phyloP scores from a whole-genome alignment of 1,140 invertebrate genomes.

The Anthonomus grandis region DNA sequence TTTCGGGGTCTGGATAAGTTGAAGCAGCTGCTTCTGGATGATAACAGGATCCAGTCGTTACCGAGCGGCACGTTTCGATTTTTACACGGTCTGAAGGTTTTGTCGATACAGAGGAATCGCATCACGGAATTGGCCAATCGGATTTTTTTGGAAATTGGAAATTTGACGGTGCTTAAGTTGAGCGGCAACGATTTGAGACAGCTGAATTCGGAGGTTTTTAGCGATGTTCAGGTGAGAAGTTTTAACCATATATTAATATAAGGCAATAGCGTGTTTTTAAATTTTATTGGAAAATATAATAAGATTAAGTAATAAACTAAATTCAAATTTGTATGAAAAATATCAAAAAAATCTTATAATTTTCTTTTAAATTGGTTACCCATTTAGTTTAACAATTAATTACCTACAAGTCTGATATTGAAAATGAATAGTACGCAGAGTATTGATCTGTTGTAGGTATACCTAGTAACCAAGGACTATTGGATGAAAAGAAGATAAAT shows the following conservation, averaged over 20 bases:
- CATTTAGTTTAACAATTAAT: too few relatives aligned
- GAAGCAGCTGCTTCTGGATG: slow-evolving; percentile 79
- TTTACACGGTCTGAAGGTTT: slow-evolving; percentile 61
- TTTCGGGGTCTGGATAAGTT: slow-evolving; percentile 73
- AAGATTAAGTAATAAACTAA: too few relatives aligned
- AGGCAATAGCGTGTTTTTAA: slow-evolving; percentile 1
- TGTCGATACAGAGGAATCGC: slow-evolving; percentile 68
- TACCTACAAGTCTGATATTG: too few relatives aligned
- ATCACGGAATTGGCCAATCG: slow-evolving; percentile 65
- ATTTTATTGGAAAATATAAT: background rate
- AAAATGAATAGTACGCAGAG: too few relatives aligned
- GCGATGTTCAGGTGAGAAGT: slow-evolving; percentile 67
- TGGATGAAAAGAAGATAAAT: too few relatives aligned
- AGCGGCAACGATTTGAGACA: slow-evolving; percentile 69
- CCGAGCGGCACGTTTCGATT: slow-evolving; percentile 72
- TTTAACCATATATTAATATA: slow-evolving; percentile 2
- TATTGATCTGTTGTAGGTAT: too few relatives aligned
- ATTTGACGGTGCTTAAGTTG: slow-evolving; percentile 67
- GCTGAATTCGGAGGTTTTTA: slow-evolving; percentile 72
- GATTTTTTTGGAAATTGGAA: slow-evolving; percentile 64
- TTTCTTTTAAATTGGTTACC: too few relatives aligned
- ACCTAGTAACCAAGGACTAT: too few relatives aligned
- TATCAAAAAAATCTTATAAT: too few relatives aligned
- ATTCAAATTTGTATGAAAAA: too few relatives aligned
- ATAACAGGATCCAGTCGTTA: slow-evolving; percentile 72